Evolutionary conservation across 2,797 vertebrate genomes (phyloP).

Genomic region (Otus scops): DNA sequence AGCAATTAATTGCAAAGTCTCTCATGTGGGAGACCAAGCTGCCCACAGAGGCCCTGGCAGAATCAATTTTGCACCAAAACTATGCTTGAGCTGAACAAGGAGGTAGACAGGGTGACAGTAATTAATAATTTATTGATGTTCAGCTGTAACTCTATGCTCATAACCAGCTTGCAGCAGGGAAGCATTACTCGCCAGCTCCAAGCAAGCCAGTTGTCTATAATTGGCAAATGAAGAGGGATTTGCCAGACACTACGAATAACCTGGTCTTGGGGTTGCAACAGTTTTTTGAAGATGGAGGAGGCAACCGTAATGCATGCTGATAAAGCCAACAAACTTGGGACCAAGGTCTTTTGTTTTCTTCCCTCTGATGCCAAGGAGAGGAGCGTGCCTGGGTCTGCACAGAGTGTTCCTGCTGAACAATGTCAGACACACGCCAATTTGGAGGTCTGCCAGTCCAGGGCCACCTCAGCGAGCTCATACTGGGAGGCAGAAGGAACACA

Average conservation of each 20-base stretch:
- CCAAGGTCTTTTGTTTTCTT: slow-evolving; percentile 43
- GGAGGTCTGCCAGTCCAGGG: slow-evolving; percentile 62
- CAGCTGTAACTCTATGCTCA: not conserved
- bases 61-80: not conserved
- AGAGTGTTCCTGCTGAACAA: slow-evolving; percentile 71
- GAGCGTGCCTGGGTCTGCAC: slow-evolving; percentile 67
- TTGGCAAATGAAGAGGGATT: not conserved
- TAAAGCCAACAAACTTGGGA: slow-evolving; percentile 43
- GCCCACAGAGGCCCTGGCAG: not conserved
- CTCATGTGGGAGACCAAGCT: not conserved
- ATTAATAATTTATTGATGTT: not conserved
- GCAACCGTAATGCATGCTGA: slow-evolving; percentile 2
- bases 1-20: not conserved
- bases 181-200: not conserved
- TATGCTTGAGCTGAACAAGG: not conserved
- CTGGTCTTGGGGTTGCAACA: slow-evolving; percentile 20
- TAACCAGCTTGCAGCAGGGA: not conserved
- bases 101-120: not conserved
- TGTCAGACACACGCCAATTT: slow-evolving; percentile 75
- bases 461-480: slow-evolving; percentile 47
- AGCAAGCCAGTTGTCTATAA: not conserved
- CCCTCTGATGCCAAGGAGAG: slow-evolving; percentile 62
- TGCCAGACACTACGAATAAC: not conserved
- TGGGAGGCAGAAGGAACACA: slow-evolving; percentile 34
- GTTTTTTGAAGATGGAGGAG: slow-evolving; percentile 34